Evolutionary conservation across 2,888 invertebrate genomes (phyloP), one percentile per base, ranked within the genome.

Genomic region (Macrophya alboannulata): DNA sequence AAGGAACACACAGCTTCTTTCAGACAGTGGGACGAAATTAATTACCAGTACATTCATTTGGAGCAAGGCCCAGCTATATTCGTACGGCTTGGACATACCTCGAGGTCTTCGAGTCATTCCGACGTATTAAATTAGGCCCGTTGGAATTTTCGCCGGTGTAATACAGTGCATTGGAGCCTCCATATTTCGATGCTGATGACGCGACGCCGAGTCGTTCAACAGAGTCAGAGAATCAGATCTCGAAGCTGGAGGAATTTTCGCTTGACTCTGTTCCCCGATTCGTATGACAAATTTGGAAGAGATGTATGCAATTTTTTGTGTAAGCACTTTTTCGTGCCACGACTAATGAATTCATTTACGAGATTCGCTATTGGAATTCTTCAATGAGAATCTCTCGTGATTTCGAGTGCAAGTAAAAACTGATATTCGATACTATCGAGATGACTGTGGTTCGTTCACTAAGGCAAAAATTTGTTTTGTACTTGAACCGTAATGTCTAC

Each of bases 71-170:
- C 37, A 4, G 77, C 45, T 68, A 17, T 74, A 48, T 83, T 83
- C n/a, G 37, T 83, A 31, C 68, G 31, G n/a, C 83, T 37, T 45
- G 37, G 51, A 31, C 77, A 84, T 74, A 74, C 76, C 72, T 21
- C 55, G 71, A 37, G 84, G 43, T 25, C 84, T 37, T 74, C 65
- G 17, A 71, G 37, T 71, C 85, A 82, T 85, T 82, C 82, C 71
- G 51, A 85, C 85, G 79, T 86, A 86, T 87, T 86, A 85, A 87
- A 88, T 88, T 88, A 86, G 86, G 84, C 85, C 87, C 86, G 86
- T 82, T 85, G 87, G 86, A 87, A 87, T 87, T 84, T 86, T 31
- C 86, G 86, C 68, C 76, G 82, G 87, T 85, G 84, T 86, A 86
- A 87, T 86, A 86, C 86, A 85, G 71, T 85, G 82, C 71, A 81